Base-by-base conservation (phyloP, 1,140 invertebrate genomes). In the Caenorhabditis latens region DNA sequence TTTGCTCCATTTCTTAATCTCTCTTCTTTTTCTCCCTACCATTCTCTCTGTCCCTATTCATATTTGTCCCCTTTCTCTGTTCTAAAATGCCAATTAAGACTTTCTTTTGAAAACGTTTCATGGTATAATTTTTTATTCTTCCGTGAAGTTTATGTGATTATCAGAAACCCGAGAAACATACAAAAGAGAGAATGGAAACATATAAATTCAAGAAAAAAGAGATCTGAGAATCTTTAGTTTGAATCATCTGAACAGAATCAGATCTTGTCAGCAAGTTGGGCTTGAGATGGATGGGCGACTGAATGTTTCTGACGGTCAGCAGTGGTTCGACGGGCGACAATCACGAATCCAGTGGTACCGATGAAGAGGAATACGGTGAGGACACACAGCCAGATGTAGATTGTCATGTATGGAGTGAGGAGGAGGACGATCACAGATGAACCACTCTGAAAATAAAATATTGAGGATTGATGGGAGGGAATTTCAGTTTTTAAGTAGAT, bases 361-460 rank as follows among this genome's bases (percentile, higher is more conserved):
- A 86, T 48, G 55, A 86, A 58, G 14, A 86, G 86, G 75, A 53
- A 83, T n/a, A 86, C 40, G 55, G 75, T 63, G 13, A 86, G 71
- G 14, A 86, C 86, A 11, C 43, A 57, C 7, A 84, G 57, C 86
- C 86, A 86, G 24, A 48, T 57, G 86, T 79, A 40, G 65, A 86
- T 53, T 21, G 61, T 83, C 75, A 86, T 83, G 79, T 71, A 83
- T 19, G 86, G 86, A 46, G 86, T 79, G 13, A 86, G 86, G 42
- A 86, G 43, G 8, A 86, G 86, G 32, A 86, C 71, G 2, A 86
- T 55, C 7, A 71, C 75, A 2, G 86, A 86, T 13, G 65, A 79
- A 24, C 75, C 75, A 71, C 86, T 79, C 86, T 86, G 86, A 83
- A 86, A 86, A 65, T 32, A 32, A 32, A 32, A 1, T 32, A 32